phyloP scores from a whole-genome alignment of 2,113 vertebrate species.

The Globicephala melas region DNA sequence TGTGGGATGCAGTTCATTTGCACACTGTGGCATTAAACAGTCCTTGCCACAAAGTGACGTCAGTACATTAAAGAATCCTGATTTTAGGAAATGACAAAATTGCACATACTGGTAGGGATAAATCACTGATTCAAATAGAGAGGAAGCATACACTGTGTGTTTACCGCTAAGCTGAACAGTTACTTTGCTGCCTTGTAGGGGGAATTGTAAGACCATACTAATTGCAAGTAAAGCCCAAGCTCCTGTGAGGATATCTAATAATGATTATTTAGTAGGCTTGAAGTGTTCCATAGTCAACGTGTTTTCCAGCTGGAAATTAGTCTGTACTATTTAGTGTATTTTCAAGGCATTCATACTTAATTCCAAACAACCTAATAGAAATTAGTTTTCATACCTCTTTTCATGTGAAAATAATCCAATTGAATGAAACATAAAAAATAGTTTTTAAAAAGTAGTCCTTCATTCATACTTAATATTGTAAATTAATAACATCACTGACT shows the following conservation, averaged over 20 bases:
- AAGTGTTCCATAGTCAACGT: neutral
- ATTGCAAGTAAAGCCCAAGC: neutral
- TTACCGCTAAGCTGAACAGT: neutral
- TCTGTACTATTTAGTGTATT: constrained; percentile 22
- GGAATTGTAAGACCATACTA: neutral
- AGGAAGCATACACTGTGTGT: neutral
- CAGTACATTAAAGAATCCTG: constrained; percentile 50
- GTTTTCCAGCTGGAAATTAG: constrained; percentile 36
- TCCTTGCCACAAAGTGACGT: constrained; percentile 64
- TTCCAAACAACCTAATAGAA: neutral
- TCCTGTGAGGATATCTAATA: neutral
- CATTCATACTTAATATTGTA: neutral
- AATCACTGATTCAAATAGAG: constrained; percentile 33
- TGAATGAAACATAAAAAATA: neutral
- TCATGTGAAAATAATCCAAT: neutral
- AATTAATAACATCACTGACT: neutral
- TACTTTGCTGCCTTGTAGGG: neutral
- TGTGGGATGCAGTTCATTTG: constrained; percentile 41
- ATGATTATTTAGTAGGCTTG: neutral
- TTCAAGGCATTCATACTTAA: neutral
- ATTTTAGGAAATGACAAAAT: constrained; percentile 48
- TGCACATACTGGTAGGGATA: constrained; percentile 31
- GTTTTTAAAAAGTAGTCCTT: neutral
- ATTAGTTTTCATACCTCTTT: neutral
- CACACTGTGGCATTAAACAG: constrained; percentile 66